A percentile compares a stretch with the other conserved stretches of the same genome.
These are phyloP conservation scores for Peribatodes rhomboidaria DNA, from an alignment of 2,888 invertebrate species.

Conservation along the genomic window DNA sequence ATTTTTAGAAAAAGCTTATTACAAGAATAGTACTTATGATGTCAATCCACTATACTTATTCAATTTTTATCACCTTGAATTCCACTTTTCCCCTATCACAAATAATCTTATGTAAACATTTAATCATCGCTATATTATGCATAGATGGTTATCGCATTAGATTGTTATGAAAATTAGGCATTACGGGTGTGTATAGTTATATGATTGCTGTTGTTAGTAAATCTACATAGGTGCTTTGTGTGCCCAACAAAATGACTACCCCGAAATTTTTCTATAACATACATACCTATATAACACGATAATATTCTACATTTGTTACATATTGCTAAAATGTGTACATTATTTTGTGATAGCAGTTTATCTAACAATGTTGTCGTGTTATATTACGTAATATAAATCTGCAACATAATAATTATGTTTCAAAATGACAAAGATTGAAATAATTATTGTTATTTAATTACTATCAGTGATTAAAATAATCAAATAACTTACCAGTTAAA, in stretches of 20 bases:
- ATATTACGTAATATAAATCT: no score
- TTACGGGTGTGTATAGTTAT: slow-evolving; percentile 73
- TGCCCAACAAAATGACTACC: not conserved
- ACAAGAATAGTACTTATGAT: not conserved
- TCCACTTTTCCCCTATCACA: not conserved
- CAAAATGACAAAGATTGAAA: not conserved
- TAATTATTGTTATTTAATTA: no score
- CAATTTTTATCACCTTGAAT: not conserved
- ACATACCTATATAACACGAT: not conserved
- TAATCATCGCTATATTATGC: slow-evolving; percentile 46
- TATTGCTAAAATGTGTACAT: not conserved
- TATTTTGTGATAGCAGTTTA: not conserved
- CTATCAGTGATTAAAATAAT: not conserved
- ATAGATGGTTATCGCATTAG: slow-evolving; percentile 71
- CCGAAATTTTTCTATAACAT: not conserved
- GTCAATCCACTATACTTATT: not conserved
- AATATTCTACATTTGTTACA: not conserved
- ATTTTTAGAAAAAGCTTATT: not conserved
- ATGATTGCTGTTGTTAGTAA: slow-evolving; percentile 65
- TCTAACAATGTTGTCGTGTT: not conserved
- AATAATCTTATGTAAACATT: slow-evolving; percentile 19
- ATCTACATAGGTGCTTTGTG: slow-evolving; percentile 65
- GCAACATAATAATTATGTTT: not conserved
- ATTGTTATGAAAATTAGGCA: slow-evolving; percentile 73
- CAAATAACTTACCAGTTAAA: not conserved